phyloP scores from a whole-genome alignment of 2,113 vertebrate species.

The Hystrix brachyura region DNA sequence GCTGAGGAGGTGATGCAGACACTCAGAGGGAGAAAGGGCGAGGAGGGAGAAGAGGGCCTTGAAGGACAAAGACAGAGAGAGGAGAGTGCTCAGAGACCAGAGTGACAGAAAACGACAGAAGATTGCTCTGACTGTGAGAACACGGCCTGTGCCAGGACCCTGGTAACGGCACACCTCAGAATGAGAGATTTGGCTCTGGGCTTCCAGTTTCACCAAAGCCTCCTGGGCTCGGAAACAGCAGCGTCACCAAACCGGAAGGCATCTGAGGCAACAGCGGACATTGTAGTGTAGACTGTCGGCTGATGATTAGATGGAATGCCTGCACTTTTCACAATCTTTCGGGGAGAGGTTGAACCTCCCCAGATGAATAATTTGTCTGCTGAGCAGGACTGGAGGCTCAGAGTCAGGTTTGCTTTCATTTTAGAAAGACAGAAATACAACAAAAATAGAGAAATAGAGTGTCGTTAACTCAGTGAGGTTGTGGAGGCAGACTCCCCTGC shows the following conservation, averaged over 20 bases:
- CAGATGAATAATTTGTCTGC: not conserved
- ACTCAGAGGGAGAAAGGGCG: not conserved
- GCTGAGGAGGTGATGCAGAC: not conserved
- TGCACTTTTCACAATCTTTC: not conserved
- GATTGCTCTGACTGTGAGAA: not conserved
- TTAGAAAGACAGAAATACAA: not conserved
- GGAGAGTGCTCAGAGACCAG: not conserved
- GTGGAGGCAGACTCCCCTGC: not conserved
- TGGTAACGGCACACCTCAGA: not conserved
- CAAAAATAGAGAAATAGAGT: constrained; percentile 12
- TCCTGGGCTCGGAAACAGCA: constrained; percentile 9
- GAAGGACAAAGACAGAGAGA: constrained; percentile 21
- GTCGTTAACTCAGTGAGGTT: not conserved
- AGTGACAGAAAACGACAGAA: not conserved
- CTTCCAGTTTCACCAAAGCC: constrained; percentile 5
- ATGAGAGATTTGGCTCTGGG: not conserved
- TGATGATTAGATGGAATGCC: not conserved
- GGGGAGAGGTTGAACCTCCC: not conserved
- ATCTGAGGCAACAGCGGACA: not conserved
- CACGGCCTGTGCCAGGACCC: not conserved
- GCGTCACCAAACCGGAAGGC: not conserved
- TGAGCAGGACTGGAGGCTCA: not conserved
- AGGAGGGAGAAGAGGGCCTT: not conserved
- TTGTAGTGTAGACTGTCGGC: not conserved
- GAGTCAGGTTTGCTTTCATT: constrained; percentile 44